Evolutionary conservation across 2,113 vertebrate species (phyloP).

Genomic region (Chelonoidis abingdonii): DNA sequence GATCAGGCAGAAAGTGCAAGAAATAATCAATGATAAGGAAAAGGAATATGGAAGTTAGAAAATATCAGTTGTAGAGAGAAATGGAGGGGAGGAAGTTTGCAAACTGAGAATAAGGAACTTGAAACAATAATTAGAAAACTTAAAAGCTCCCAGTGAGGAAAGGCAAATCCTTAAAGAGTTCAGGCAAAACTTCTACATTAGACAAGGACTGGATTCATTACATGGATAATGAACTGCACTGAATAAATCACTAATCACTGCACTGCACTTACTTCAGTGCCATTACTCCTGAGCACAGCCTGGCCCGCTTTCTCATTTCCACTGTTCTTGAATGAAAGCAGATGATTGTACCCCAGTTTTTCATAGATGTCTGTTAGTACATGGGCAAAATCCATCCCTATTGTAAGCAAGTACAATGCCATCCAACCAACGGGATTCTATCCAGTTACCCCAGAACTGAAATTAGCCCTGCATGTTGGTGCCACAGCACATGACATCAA

Average conservation of each 20-base stretch:
- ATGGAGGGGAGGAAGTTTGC: neutral
- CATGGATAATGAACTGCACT: neutral
- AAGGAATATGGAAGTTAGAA: neutral
- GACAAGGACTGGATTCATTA: neutral
- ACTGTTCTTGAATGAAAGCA: slow-evolving; percentile 54
- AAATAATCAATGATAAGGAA: neutral
- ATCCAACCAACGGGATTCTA: slow-evolving; percentile 21
- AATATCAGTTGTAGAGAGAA: neutral
- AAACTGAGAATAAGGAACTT: neutral
- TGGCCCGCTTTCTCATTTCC: slow-evolving; percentile 29
- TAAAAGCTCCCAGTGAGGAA: neutral
- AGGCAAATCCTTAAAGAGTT: slow-evolving; percentile 26
- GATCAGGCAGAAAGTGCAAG: neutral
- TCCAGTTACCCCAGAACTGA: neutral
- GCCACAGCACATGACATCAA: slow-evolving; percentile 50
- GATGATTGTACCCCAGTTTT: slow-evolving; percentile 1
- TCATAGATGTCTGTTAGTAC: slow-evolving; percentile 40
- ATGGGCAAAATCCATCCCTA: neutral
- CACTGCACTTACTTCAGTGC: neutral
- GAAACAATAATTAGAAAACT: neutral
- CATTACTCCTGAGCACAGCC: neutral
- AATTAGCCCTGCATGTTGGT: slow-evolving; percentile 48
- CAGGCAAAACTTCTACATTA: slow-evolving; percentile 1
- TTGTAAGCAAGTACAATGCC: neutral
- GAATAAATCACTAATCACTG: neutral